phyloP scores from a whole-genome alignment of 2,113 vertebrate species.

The Blennius ocellaris region DNA sequence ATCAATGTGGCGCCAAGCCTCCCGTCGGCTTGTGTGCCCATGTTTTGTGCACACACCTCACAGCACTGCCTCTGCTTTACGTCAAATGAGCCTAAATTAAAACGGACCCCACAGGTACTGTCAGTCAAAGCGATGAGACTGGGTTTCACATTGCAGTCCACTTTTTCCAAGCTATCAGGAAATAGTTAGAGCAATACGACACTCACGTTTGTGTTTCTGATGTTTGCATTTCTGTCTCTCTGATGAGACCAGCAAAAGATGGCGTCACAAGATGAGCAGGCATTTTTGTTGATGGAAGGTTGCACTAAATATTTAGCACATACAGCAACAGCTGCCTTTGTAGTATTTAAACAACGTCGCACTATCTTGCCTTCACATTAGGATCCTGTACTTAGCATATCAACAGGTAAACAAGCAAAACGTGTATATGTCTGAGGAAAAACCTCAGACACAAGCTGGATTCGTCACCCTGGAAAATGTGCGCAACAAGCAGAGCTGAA shows the following conservation, averaged over 20 bases:
- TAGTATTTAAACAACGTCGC: background rate
- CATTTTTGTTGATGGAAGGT: background rate
- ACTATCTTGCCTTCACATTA: background rate
- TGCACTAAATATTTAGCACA: background rate
- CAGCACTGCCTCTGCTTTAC: background rate
- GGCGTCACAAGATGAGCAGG: background rate
- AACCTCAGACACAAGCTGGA: background rate
- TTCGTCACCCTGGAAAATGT: background rate
- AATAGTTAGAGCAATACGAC: slow-evolving; percentile 30
- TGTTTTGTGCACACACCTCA: background rate
- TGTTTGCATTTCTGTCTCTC: slow-evolving; percentile 10
- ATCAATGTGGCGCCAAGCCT: background rate
- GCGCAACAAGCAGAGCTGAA: background rate
- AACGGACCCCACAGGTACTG: slow-evolving; percentile 19
- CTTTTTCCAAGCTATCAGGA: slow-evolving; percentile 12
- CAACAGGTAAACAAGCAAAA: background rate
- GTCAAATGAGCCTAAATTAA: slow-evolving; percentile 5
- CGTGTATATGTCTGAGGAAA: background rate
- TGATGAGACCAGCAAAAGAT: slow-evolving; percentile 5
- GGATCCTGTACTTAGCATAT: background rate
- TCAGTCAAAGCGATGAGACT: slow-evolving; percentile 20
- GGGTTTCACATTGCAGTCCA: background rate
- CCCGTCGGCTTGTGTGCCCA: background rate
- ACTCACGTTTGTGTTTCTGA: slow-evolving; percentile 5
- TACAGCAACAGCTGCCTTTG: background rate